phyloP scores from a whole-genome alignment of 2,113 vertebrate genomes.

The Cryptomyrus ogoouensis region DNA sequence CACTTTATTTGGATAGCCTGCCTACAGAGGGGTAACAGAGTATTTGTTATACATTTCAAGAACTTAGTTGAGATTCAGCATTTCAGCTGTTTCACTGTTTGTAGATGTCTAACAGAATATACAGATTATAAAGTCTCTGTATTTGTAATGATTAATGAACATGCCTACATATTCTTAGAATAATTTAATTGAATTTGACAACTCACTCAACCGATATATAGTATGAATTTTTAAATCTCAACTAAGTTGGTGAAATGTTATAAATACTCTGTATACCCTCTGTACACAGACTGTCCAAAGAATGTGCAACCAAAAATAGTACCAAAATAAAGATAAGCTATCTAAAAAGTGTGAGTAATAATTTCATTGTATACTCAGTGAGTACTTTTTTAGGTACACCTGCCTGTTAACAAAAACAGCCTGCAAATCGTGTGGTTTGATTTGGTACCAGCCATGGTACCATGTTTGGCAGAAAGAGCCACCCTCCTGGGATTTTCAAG shows the following conservation, averaged over 20 bases:
- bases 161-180: not conserved
- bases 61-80: not conserved
- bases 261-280: not conserved
- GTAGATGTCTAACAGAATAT: not conserved
- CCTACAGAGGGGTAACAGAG: not conserved
- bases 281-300: not conserved
- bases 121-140: not conserved
- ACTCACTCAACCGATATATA: not conserved
- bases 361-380: not conserved
- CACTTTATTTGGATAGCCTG: not conserved
- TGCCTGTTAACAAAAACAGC: not conserved
- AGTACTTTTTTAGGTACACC: not conserved
- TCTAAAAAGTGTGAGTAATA: not conserved
- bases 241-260: not conserved
- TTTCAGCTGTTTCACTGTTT: not conserved
- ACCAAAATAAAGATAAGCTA: not conserved
- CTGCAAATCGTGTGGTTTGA: not conserved
- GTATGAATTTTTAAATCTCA: not conserved
- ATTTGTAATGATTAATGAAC: not conserved
- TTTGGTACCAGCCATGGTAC: not conserved
- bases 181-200: not conserved
- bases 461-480: not conserved
- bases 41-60: not conserved
- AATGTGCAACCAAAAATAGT: not conserved
- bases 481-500: not conserved